Conservation (phyloP, 2,888 invertebrate species). For the Cantharis rufa region DNA sequence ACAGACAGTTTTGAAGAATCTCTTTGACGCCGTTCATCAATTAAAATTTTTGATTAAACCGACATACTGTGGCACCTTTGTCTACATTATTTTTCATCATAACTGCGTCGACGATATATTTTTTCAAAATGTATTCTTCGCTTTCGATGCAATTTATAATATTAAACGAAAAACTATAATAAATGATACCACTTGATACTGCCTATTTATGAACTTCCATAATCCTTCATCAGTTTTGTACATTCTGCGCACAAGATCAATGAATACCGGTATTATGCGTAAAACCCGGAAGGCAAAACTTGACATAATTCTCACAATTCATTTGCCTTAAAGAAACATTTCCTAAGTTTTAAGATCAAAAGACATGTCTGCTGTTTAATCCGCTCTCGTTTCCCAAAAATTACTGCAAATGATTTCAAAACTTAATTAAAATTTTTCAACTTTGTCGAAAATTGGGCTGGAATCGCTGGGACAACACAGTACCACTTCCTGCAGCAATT, state of each 20-base stretch:
- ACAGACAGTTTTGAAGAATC: slow-evolving; percentile 25
- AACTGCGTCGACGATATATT: background rate
- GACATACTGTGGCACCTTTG: slow-evolving; percentile 5
- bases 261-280: slow-evolving; percentile 1
- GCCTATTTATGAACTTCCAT: background rate
- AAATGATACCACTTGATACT: background rate
- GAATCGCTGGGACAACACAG: background rate
- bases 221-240: slow-evolving; percentile 4
- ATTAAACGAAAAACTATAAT: background rate
- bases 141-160: background rate
- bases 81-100: background rate
- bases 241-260: slow-evolving; percentile 4
- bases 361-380: background rate
- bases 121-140: background rate
- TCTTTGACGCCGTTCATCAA: slow-evolving; percentile 22
- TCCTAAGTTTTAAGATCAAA: background rate
- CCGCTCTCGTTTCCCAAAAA: background rate
- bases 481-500: background rate
- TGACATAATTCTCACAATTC: slow-evolving; percentile 3
- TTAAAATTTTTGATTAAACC: slow-evolving; percentile 24
- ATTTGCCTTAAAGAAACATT: background rate
- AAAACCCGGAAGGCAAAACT: background rate
- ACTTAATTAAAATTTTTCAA: background rate
- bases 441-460: background rate
- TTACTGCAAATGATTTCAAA: background rate